Percentiles rank a stretch among this genome's conserved stretches.
These are phyloP conservation scores for Trichopria drosophilae DNA, from an alignment of 2,888 invertebrate species.

Conservation along the genomic window DNA sequence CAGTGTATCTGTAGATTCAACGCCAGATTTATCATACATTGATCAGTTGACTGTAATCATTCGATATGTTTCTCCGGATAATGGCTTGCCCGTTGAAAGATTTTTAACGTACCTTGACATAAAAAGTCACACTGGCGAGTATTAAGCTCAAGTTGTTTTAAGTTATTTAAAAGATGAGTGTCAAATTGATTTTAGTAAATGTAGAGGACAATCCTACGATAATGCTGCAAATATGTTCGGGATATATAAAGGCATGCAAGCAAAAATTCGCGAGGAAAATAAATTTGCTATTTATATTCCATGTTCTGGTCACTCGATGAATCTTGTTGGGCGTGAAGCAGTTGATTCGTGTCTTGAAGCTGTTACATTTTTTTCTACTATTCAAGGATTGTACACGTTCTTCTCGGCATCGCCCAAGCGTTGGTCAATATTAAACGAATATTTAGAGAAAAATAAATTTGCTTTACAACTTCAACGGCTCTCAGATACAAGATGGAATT, in stretches of 20 bases:
- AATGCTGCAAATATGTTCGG: conserved; percentile 36
- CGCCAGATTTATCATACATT: conserved; percentile 33
- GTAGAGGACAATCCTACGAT: conserved; percentile 36
- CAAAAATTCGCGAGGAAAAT: conserved; percentile 27
- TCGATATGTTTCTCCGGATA: conserved; percentile 24
- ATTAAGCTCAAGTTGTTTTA: conserved; percentile 7
- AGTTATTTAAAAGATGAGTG: conserved; percentile 14
- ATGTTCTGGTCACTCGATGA: conserved; percentile 34
- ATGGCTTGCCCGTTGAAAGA: conserved; percentile 24
- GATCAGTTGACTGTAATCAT: conserved; percentile 23
- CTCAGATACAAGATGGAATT: conserved; percentile 15
- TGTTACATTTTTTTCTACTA: conserved; percentile 24
- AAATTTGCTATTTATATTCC: conserved; percentile 33
- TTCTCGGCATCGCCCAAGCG: conserved; percentile 20
- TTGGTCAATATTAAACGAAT: conserved; percentile 8
- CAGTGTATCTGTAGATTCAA: conserved; percentile 37
- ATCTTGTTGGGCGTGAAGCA: conserved; percentile 32
- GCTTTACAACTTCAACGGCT: conserved; percentile 12
- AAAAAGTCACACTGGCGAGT: conserved; percentile 9
- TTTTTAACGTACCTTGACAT: conserved; percentile 24
- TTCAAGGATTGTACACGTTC: conserved; percentile 20
- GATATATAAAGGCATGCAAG: conserved; percentile 31
- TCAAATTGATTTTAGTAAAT: conserved; percentile 20
- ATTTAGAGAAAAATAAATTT: conserved; percentile 3
- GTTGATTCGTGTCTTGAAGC: conserved; percentile 31